Conservation (phyloP, 2,113 vertebrate genomes). For the Ranitomeya imitator region DNA sequence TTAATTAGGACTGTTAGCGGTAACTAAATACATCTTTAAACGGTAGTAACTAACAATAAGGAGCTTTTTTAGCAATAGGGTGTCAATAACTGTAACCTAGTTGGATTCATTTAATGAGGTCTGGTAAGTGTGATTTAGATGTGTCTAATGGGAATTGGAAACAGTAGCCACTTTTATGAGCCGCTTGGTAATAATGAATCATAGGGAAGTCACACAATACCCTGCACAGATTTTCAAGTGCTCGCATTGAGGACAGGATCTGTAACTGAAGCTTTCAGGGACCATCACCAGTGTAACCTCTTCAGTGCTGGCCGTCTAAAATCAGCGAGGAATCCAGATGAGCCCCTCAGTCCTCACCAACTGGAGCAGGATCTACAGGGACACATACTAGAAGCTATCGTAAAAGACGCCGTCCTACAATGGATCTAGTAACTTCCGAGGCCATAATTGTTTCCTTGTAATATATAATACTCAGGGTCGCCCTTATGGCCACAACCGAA, state of each 20-base stretch:
- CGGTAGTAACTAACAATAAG: constrained; percentile 20
- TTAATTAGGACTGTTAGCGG: constrained; percentile 48
- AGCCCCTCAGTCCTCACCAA: background rate
- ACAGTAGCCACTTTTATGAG: constrained; percentile 57
- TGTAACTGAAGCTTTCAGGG: constrained; percentile 12
- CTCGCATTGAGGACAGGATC: constrained; percentile 18
- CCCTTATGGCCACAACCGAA: background rate
- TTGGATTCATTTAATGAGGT: constrained; percentile 46
- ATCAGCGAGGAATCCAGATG: background rate
- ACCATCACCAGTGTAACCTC: constrained; percentile 19
- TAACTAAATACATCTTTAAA: constrained; percentile 51
- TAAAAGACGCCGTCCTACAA: no score
- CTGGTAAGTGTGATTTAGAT: constrained; percentile 56
- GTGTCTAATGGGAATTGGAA: constrained; percentile 56
- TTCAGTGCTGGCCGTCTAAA: background rate
- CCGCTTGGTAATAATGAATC: constrained; percentile 51
- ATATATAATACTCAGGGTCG: background rate
- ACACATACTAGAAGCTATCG: background rate
- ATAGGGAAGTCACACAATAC: constrained; percentile 41
- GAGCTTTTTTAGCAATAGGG: constrained; percentile 41
- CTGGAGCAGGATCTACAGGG: background rate
- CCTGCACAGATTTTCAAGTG: constrained; percentile 26
- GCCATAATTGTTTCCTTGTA: background rate
- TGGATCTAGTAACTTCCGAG: background rate
- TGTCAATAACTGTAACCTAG: constrained; percentile 51